Evolutionary conservation across 2,797 vertebrate species (phyloP).

Genomic region (Danionella dracula): DNA sequence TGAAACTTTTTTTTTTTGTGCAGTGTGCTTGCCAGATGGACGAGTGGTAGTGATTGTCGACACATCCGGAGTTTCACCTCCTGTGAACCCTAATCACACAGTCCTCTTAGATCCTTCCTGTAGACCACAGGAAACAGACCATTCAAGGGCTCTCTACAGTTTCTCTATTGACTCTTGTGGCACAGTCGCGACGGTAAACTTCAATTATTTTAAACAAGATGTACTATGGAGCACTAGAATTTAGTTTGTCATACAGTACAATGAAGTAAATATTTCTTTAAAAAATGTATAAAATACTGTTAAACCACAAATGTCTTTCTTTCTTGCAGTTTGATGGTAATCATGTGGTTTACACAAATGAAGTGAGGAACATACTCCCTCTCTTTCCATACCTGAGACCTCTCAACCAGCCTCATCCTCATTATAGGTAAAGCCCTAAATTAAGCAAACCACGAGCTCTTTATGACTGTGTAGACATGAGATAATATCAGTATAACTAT

Average conservation of each 20-base stretch:
- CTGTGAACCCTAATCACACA: constrained; percentile 59
- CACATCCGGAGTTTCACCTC: constrained; percentile 52
- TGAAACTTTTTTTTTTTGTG: neutral
- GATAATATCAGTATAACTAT: neutral
- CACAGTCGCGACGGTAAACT: constrained; percentile 49
- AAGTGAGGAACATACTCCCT: constrained; percentile 59
- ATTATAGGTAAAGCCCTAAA: constrained; percentile 54
- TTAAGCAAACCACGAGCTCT: too few species aligned
- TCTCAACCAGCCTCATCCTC: constrained; percentile 48
- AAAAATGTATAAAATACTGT: too few species aligned
- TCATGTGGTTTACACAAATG: constrained; percentile 61
- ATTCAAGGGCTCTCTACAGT: constrained; percentile 57
- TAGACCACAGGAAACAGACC: constrained; percentile 53
- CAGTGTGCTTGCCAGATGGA: constrained; percentile 62
- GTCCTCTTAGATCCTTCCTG: constrained; percentile 61
- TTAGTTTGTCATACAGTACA: neutral
- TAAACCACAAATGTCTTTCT: too few species aligned
- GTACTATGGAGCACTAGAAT: too few species aligned
- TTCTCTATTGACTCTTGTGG: constrained; percentile 63
- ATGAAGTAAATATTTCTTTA: too few species aligned
- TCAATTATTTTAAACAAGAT: too few species aligned
- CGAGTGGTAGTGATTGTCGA: constrained; percentile 55
- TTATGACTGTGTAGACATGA: too few species aligned
- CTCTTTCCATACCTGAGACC: constrained; percentile 37
- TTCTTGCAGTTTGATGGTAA: constrained; percentile 54